Percentiles rank a stretch among this genome's conserved stretches.
These are phyloP conservation scores for Latrodectus hesperus DNA, from an alignment of 2,888 invertebrate genomes.

Conservation along the genomic window DNA sequence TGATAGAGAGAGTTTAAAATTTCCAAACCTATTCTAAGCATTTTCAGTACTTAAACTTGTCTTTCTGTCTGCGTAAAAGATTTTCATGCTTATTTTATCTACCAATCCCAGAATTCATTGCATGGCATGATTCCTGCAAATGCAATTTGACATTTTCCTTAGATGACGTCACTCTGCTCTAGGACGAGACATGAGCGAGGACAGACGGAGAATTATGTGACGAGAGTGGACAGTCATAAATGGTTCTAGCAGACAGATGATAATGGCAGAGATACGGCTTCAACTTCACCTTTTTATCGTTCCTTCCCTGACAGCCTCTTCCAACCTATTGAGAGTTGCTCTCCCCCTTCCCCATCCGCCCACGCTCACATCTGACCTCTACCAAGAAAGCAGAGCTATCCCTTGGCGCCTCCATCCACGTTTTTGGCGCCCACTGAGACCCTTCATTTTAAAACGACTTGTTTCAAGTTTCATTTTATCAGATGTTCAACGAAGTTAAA, in stretches of 20 bases:
- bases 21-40: too few species aligned
- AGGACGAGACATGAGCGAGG: background rate
- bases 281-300: conserved; percentile 63
- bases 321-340: conserved; percentile 35
- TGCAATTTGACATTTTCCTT: conserved; percentile 5
- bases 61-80: too few species aligned
- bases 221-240: conserved; percentile 57
- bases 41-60: too few species aligned
- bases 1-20: too few species aligned
- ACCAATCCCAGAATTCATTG: background rate
- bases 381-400: conserved; percentile 4
- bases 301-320: conserved; percentile 43
- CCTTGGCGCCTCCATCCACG: conserved; percentile 46
- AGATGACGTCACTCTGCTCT: conserved; percentile 8
- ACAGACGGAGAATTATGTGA: conserved; percentile 21
- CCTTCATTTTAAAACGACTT: background rate
- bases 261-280: conserved; percentile 56
- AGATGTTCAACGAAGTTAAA: too few species aligned
- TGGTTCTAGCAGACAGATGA: conserved; percentile 58
- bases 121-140: background rate
- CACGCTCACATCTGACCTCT: conserved; percentile 33
- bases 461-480: too few species aligned
- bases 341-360: conserved; percentile 6
- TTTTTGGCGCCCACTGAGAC: conserved; percentile 18
- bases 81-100: too few species aligned